Evolutionary conservation across 1,140 invertebrate species (phyloP).

Genomic region (Zaprionus taronus): DNA sequence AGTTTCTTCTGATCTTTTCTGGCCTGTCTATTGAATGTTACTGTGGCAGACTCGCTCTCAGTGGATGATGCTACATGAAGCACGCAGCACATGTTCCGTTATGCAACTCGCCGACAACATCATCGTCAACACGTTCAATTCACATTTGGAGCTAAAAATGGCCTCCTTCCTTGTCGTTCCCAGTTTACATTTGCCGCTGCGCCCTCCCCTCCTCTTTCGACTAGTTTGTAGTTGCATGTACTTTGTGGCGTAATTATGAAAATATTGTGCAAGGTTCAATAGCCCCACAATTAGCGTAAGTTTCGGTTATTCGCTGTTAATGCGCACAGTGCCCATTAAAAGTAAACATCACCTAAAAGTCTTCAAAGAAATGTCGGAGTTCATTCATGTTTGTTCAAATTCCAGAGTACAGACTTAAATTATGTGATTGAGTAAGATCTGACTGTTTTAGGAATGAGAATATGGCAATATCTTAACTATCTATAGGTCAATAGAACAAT

Average conservation of each 20-base stretch:
- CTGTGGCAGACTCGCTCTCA: constrained; percentile 57
- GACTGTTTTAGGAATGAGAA: no score
- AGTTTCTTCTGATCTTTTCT: not conserved
- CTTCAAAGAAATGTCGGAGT: constrained; percentile 30
- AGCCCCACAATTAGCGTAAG: constrained; percentile 61
- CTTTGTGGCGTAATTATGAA: constrained; percentile 68
- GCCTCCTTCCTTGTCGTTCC: constrained; percentile 56
- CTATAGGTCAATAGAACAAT: no score
- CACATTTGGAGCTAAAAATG: constrained; percentile 79
- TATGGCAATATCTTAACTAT: no score
- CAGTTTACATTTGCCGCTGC: constrained; percentile 37
- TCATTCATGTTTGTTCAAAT: not conserved
- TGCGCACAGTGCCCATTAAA: constrained; percentile 9
- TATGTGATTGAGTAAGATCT: not conserved
- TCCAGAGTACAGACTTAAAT: not conserved
- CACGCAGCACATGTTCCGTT: constrained; percentile 51
- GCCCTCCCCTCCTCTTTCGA: constrained; percentile 26
- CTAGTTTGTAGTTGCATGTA: constrained; percentile 41
- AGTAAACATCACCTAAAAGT: not conserved
- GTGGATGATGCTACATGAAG: constrained; percentile 8
- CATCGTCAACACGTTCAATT: constrained; percentile 63
- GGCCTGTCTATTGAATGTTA: constrained; percentile 54
- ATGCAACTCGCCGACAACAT: constrained; percentile 67
- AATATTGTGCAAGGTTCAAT: constrained; percentile 79
- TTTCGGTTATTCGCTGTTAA: constrained; percentile 41